Conservation (phyloP, 2,797 vertebrate species). For the Acropternis orthonyx region DNA sequence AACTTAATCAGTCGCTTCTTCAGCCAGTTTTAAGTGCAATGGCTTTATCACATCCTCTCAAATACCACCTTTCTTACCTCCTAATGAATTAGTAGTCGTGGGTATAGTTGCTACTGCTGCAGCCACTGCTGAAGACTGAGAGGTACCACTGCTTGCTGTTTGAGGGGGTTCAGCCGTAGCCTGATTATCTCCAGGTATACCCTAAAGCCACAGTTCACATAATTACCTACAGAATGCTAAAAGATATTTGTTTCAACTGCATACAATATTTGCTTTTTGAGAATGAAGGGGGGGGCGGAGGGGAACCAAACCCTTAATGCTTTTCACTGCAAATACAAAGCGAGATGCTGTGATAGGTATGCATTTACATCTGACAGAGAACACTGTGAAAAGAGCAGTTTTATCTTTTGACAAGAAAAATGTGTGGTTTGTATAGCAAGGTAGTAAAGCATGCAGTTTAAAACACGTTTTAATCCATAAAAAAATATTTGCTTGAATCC, state of each 20-base stretch:
- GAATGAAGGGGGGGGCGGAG: not conserved
- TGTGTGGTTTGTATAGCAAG: not conserved
- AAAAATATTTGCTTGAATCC: not conserved
- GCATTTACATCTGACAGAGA: not conserved
- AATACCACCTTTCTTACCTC: constrained; percentile 76
- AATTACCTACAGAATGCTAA: not conserved
- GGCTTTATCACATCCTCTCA: not conserved
- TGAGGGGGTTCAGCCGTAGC: constrained; percentile 78
- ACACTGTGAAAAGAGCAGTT: not conserved
- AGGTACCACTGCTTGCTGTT: constrained; percentile 69
- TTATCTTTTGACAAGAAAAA: not conserved
- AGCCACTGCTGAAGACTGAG: constrained; percentile 72
- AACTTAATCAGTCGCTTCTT: too few species aligned
- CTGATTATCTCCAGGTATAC: constrained; percentile 86
- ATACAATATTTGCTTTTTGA: not conserved
- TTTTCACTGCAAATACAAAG: not conserved
- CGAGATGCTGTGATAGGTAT: not conserved
- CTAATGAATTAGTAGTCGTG: constrained; percentile 73
- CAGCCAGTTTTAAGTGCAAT: too few species aligned
- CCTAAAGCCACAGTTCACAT: constrained; percentile 75
- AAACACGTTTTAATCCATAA: not conserved
- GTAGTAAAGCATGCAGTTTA: not conserved
- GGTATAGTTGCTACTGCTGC: constrained; percentile 73
- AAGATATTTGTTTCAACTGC: not conserved
- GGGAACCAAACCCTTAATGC: not conserved